Conservation (phyloP, 2,113 vertebrate genomes). For the Paratilapia polleni region DNA sequence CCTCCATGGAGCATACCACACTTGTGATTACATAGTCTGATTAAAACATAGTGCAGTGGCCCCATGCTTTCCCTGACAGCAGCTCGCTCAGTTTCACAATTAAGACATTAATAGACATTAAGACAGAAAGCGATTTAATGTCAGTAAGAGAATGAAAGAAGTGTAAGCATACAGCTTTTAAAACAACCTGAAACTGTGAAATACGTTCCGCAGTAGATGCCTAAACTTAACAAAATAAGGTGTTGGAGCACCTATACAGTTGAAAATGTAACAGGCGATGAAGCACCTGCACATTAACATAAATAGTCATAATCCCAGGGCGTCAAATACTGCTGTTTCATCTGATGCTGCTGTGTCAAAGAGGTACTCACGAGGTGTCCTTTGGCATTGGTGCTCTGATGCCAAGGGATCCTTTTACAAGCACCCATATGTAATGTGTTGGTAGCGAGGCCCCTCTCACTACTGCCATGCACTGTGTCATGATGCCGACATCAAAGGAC, state of each 20-base stretch:
- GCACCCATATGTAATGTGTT: background rate
- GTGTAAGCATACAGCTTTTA: background rate
- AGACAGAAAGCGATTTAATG: background rate
- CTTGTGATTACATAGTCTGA: background rate
- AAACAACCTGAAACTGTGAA: background rate
- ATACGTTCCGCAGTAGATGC: background rate
- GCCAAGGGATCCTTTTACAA: background rate
- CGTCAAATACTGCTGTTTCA: background rate
- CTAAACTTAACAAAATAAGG: background rate
- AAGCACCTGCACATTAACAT: background rate
- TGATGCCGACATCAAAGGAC: background rate
- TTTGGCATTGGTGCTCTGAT: background rate
- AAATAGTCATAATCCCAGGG: background rate
- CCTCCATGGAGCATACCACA: background rate
- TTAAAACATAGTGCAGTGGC: background rate
- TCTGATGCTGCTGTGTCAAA: background rate
- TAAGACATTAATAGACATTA: slow-evolving; percentile 9
- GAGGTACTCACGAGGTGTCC: background rate
- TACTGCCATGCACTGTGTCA: background rate
- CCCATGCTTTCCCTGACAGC: background rate
- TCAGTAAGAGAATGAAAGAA: background rate
- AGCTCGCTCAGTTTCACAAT: background rate
- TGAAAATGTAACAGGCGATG: background rate
- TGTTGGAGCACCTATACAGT: background rate
- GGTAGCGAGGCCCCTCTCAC: background rate